Percentiles rank a stretch among this genome's conserved stretches.
Conservation (phyloP, 2,797 vertebrate species). For the Poeciliopsis infans region DNA sequence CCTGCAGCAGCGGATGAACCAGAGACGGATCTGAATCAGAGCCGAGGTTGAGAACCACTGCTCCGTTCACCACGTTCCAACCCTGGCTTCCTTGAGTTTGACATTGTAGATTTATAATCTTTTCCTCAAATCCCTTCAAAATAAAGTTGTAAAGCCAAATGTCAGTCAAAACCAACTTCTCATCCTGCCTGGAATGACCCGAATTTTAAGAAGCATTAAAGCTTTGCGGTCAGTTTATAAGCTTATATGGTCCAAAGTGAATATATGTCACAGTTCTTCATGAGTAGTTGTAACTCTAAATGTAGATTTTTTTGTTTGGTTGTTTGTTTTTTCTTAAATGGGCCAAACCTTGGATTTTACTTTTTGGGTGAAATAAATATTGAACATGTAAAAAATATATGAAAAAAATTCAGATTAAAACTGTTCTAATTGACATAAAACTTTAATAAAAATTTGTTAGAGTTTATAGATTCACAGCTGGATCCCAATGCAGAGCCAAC, state of each 20-base stretch:
- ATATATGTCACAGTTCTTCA: neutral
- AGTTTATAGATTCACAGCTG: too few relatives aligned
- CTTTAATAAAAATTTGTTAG: neutral
- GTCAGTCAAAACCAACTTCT: neutral
- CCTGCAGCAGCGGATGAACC: neutral
- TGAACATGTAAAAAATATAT: neutral
- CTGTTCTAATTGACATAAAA: neutral
- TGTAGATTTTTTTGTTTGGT: neutral
- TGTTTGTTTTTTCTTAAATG: neutral
- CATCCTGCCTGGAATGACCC: neutral
- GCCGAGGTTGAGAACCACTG: neutral
- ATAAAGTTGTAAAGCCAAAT: neutral
- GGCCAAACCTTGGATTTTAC: neutral
- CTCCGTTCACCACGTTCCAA: neutral
- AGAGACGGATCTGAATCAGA: too few relatives aligned
- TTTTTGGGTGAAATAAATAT: neutral
- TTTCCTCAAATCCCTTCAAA: neutral
- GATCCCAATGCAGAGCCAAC: too few relatives aligned
- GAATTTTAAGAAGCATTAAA: neutral
- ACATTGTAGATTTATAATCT: neutral
- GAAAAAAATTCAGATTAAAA: neutral
- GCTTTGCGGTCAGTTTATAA: neutral
- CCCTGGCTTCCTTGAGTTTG: neutral
- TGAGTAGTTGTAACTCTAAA: neutral
- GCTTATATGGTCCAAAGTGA: neutral